phyloP scores from a whole-genome alignment of 2,888 invertebrate species.

The Lamellibrachia columna region DNA sequence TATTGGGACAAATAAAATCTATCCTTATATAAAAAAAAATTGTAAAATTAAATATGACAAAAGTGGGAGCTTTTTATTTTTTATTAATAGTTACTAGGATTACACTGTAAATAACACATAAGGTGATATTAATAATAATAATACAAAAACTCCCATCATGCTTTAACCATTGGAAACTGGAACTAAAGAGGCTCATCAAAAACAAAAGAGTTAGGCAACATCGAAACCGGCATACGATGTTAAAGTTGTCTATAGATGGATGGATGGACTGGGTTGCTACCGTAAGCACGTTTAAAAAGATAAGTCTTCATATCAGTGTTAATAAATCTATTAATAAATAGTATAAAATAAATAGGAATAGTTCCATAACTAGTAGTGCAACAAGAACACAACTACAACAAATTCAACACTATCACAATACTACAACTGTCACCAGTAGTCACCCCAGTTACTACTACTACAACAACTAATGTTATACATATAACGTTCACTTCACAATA shows the following conservation, averaged over 20 bases:
- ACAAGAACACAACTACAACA: background rate
- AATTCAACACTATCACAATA: background rate
- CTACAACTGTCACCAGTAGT: background rate
- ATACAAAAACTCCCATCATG: background rate
- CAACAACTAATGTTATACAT: background rate
- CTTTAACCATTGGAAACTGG: background rate
- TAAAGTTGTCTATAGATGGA: too few species aligned
- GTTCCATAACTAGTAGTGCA: background rate
- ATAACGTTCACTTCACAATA: background rate
- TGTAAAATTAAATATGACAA: too few species aligned
- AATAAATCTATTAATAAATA: background rate
- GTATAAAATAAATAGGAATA: background rate
- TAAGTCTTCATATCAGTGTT: background rate
- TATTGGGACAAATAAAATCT: too few species aligned
- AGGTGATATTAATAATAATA: background rate
- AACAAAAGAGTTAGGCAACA: too few species aligned
- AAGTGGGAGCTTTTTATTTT: background rate
- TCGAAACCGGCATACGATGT: too few species aligned
- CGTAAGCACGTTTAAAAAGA: background rate
- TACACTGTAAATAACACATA: background rate
- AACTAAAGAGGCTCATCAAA: too few species aligned
- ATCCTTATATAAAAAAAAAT: too few species aligned
- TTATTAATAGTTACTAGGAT: background rate
- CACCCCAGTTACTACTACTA: background rate
- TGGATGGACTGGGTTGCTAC: background rate